phyloP scores from a whole-genome alignment of 2,888 invertebrate genomes.

The Coleophora deauratella region DNA sequence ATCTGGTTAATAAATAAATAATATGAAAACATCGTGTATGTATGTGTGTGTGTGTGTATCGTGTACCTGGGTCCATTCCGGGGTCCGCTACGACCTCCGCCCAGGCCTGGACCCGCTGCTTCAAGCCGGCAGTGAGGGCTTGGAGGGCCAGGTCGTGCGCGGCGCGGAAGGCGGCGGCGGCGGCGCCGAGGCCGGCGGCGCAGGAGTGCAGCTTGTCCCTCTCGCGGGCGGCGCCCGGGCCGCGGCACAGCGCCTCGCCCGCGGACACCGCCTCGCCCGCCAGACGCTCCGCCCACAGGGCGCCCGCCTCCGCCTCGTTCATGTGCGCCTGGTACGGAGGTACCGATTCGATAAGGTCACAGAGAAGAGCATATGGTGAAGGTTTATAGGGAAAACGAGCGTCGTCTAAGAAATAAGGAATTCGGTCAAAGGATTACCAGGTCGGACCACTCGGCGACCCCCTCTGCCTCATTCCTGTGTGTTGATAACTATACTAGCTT shows the following conservation, averaged over 20 bases:
- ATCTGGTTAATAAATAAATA: too few species aligned
- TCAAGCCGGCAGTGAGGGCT: constrained; percentile 37
- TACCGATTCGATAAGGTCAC: too few species aligned
- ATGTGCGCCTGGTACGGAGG: constrained; percentile 80
- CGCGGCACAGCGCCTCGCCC: constrained; percentile 74
- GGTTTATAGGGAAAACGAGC: too few species aligned
- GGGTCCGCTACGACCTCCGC: constrained; percentile 39
- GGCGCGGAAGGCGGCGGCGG: constrained; percentile 47
- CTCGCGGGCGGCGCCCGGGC: constrained; percentile 28
- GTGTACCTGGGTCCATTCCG: constrained; percentile 24
- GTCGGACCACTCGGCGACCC: constrained; percentile 92
- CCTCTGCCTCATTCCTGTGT: constrained; percentile 92
- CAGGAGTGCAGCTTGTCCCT: constrained; percentile 45
- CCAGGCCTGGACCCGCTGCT: constrained; percentile 38
- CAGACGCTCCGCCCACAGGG: constrained; percentile 91
- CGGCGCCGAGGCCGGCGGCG: constrained; percentile 42
- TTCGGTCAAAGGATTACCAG: too few species aligned
- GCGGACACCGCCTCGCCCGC: constrained; percentile 83
- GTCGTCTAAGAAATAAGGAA: too few species aligned
- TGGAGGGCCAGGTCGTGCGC: constrained; percentile 37
- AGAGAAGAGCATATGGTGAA: too few species aligned
- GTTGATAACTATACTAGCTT: too few species aligned
- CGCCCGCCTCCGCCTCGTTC: constrained; percentile 93
- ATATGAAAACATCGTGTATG: too few species aligned
- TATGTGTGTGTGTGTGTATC: too few species aligned